Percentiles rank a stretch among this genome's conserved stretches.
Evolutionary conservation across 2,888 invertebrate genomes (phyloP).

Genomic region (Epicampocera succincta): DNA sequence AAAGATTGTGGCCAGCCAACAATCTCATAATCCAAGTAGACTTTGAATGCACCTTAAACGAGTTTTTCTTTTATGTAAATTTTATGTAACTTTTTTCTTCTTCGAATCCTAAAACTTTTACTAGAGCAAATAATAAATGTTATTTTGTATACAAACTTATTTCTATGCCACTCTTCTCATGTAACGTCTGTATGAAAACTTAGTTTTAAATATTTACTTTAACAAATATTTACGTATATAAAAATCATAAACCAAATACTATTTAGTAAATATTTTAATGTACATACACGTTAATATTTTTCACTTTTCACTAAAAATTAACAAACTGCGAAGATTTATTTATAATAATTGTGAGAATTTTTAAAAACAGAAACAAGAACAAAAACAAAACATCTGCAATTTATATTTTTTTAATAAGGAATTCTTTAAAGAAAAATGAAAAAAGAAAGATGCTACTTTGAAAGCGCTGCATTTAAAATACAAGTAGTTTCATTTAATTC

Average conservation of each 20-base stretch:
- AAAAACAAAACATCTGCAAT: slow-evolving; percentile 27
- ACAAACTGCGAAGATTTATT: slow-evolving; percentile 69
- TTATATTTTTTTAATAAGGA: slow-evolving; percentile 19
- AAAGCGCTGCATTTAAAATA: slow-evolving; percentile 67
- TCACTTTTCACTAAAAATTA: slow-evolving; percentile 8
- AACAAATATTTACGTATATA: too few relatives aligned
- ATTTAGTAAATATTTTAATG: slow-evolving; percentile 40
- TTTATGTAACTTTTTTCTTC: background rate
- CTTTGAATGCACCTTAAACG: slow-evolving; percentile 41
- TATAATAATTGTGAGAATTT: slow-evolving; percentile 42
- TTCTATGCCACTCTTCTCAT: background rate
- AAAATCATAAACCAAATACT: background rate
- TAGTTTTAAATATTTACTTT: too few relatives aligned
- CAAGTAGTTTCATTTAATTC: slow-evolving; percentile 50
- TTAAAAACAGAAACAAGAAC: too few relatives aligned
- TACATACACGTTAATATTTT: slow-evolving; percentile 57
- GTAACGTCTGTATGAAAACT: slow-evolving; percentile 28
- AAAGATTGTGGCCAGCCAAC: background rate
- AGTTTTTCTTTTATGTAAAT: slow-evolving; percentile 27
- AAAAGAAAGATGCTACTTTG: slow-evolving; percentile 40
- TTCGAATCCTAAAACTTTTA: background rate
- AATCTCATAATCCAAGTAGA: slow-evolving; percentile 22
- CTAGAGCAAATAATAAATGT: slow-evolving; percentile 41
- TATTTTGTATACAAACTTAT: background rate
- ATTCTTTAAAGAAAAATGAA: slow-evolving; percentile 1